phyloP scores from a whole-genome alignment of 2,113 vertebrate species.

The Vombatus ursinus region DNA sequence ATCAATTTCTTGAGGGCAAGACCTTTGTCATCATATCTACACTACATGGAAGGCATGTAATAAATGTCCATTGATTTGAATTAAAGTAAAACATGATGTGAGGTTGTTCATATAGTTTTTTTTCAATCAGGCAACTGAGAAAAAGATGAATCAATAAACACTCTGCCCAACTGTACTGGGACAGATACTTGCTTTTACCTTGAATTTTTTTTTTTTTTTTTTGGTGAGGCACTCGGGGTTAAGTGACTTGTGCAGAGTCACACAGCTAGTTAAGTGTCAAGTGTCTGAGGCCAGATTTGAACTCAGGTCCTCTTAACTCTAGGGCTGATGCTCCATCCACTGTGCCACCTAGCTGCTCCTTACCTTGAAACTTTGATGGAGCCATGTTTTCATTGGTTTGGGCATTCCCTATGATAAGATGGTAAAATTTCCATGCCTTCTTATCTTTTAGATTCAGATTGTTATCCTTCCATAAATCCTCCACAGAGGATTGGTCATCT shows the following conservation, averaged over 20 bases:
- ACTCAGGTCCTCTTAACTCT: too few species aligned
- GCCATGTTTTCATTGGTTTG: neutral
- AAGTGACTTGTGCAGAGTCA: too few species aligned
- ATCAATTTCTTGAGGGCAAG: neutral
- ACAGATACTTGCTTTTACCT: too few species aligned
- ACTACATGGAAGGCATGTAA: neutral
- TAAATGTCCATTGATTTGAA: neutral
- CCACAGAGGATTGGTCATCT: neutral
- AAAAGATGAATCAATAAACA: neutral
- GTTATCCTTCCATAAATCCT: neutral
- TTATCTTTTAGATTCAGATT: neutral
- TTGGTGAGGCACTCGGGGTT: too few species aligned
- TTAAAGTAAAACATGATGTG: neutral
- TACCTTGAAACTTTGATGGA: too few species aligned
- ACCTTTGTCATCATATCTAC: neutral
- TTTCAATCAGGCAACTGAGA: neutral
- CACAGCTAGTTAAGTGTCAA: too few species aligned
- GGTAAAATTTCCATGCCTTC: neutral
- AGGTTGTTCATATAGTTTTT: neutral
- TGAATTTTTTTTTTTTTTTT: too few species aligned
- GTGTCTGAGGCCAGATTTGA: too few species aligned
- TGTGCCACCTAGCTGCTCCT: too few species aligned
- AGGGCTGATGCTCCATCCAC: too few species aligned
- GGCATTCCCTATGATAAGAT: neutral
- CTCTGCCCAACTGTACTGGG: neutral